Percentiles rank a stretch among this genome's conserved stretches.
These are phyloP conservation scores for Pantherophis guttatus DNA, from an alignment of 2,113 vertebrate species.

Conservation along the genomic window DNA sequence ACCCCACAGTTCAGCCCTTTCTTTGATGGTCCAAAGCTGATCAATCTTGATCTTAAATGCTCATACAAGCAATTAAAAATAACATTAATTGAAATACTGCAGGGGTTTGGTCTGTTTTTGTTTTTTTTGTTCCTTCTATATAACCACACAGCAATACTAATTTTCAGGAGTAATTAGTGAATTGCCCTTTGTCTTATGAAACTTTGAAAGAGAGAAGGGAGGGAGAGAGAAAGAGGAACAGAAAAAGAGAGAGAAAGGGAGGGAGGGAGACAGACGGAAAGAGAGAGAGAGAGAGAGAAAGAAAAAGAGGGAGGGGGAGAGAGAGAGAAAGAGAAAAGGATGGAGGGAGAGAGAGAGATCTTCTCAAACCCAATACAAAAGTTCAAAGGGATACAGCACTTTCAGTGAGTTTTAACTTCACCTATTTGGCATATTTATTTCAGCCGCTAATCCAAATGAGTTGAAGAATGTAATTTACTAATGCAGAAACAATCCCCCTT, in stretches of 20 bases:
- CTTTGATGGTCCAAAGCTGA: constrained; percentile 69
- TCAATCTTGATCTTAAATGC: constrained; percentile 74
- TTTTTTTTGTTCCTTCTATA: constrained; percentile 24
- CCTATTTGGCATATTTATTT: constrained; percentile 48
- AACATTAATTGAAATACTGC: constrained; percentile 74
- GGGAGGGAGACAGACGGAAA: too few relatives aligned
- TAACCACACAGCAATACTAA: constrained; percentile 69
- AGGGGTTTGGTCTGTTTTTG: constrained; percentile 43
- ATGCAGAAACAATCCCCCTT: constrained; percentile 58
- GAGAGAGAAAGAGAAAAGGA: too few relatives aligned
- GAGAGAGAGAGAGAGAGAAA: too few relatives aligned
- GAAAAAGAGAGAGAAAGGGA: too few relatives aligned
- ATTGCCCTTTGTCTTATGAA: constrained; percentile 63
- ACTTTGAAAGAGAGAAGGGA: constrained; percentile 56
- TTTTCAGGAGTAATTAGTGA: constrained; percentile 70
- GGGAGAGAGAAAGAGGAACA: too few relatives aligned
- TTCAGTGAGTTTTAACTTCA: constrained; percentile 25
- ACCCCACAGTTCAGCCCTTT: constrained; percentile 65
- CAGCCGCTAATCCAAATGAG: constrained; percentile 45
- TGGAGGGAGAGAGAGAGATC: neutral
- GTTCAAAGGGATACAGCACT: constrained; percentile 50
- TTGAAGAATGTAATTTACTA: constrained; percentile 61
- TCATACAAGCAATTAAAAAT: constrained; percentile 75
- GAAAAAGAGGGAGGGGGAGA: accelerated
- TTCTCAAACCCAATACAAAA: constrained; percentile 60